Conservation (phyloP, 1,140 invertebrate genomes). For the Dreissena polymorpha region DNA sequence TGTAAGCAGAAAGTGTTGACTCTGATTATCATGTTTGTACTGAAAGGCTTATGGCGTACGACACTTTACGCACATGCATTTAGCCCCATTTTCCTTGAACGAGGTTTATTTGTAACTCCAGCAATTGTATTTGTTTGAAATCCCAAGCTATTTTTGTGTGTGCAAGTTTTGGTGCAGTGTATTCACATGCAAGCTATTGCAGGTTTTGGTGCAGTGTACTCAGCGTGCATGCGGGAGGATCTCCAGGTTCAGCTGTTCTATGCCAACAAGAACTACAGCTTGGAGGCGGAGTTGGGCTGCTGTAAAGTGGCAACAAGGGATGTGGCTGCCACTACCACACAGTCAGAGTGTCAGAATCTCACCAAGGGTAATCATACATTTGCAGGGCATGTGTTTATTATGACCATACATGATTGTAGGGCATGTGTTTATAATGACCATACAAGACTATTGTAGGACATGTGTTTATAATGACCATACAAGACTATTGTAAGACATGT, state of each 20-base stretch:
- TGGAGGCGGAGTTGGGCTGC: slow-evolving; percentile 63
- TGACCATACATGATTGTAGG: no score
- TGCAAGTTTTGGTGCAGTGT: not conserved
- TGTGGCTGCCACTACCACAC: slow-evolving; percentile 71
- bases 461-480: no score
- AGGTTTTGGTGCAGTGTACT: slow-evolving; percentile 68
- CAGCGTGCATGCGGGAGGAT: slow-evolving; percentile 70
- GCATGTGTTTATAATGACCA: no score
- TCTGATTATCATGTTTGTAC: no score
- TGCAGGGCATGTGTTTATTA: no score
- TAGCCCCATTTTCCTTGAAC: not conserved
- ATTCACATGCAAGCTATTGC: not conserved
- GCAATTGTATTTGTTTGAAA: not conserved
- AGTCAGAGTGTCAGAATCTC: slow-evolving; percentile 62
- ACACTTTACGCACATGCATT: no score
- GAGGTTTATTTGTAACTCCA: not conserved
- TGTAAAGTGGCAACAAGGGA: slow-evolving; percentile 68
- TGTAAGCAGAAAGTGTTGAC: no score
- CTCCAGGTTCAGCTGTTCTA: slow-evolving; percentile 45
- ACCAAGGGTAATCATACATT: slow-evolving; percentile 57
- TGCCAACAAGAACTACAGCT: slow-evolving; percentile 56
- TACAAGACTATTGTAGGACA: no score
- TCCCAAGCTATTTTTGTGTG: not conserved
- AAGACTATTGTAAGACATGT: no score
- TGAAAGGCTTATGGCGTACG: no score